A percentile compares a stretch with the other conserved stretches of the same genome.
Conservation (phyloP, 2,888 invertebrate species). For the Tryphoninae sp. region DNA sequence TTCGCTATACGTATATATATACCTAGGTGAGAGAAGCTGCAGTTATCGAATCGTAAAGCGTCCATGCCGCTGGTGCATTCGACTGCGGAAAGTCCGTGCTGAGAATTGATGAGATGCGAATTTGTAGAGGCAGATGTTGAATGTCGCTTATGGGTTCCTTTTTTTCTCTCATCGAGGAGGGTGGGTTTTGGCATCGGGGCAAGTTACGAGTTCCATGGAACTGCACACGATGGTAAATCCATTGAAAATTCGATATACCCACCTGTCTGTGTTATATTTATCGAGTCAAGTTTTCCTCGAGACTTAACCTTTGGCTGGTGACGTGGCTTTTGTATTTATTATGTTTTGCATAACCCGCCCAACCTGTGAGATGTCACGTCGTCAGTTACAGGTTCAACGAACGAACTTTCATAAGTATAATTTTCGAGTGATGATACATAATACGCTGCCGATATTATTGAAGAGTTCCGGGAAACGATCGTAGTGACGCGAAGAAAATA, state of each 20-base stretch:
- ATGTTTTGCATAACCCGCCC: too few relatives aligned
- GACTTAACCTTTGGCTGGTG: too few relatives aligned
- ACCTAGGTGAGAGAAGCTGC: background rate
- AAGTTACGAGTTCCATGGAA: background rate
- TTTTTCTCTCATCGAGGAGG: background rate
- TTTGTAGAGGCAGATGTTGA: constrained; percentile 2
- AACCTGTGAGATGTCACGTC: too few relatives aligned
- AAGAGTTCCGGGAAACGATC: background rate
- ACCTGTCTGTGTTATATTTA: background rate
- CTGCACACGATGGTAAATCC: background rate
- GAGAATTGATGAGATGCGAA: constrained; percentile 11
- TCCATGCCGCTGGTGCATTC: background rate
- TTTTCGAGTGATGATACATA: too few relatives aligned
- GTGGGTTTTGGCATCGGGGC: background rate
- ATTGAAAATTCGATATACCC: background rate
- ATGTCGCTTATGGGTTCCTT: background rate
- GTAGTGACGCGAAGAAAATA: background rate
- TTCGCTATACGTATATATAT: background rate
- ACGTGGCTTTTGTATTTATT: too few relatives aligned
- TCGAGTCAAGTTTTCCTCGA: background rate
- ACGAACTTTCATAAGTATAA: too few relatives aligned
- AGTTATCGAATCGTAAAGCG: constrained; percentile 14
- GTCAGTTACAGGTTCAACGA: too few relatives aligned
- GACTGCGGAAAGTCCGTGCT: background rate
- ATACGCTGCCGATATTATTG: background rate